These are phyloP conservation scores for Philaethria dido DNA, from an alignment of 2,888 invertebrate genomes.

Conservation along the genomic window DNA sequence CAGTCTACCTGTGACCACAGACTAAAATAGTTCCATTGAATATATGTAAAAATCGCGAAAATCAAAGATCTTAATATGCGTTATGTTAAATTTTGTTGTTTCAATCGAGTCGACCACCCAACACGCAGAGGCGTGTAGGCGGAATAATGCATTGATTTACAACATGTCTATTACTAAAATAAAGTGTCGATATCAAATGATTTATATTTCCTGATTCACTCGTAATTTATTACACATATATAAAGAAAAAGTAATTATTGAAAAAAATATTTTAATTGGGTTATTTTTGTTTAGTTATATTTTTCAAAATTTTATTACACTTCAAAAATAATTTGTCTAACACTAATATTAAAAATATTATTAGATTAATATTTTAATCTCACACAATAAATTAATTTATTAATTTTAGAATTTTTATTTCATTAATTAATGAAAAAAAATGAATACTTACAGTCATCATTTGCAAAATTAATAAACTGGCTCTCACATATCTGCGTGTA, in stretches of 20 bases:
- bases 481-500: slow-evolving; percentile 46
- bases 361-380: no score
- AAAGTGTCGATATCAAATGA: not conserved
- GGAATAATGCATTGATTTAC: not conserved
- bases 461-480: slow-evolving; percentile 44
- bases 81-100: not conserved
- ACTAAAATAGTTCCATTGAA: no score
- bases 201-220: not conserved
- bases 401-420: not conserved
- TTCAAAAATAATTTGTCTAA: no score
- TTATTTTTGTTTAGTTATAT: not conserved
- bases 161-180: not conserved
- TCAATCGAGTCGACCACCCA: slow-evolving; percentile 2
- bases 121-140: not conserved
- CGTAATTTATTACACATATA: not conserved
- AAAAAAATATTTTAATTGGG: not conserved
- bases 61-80: no score
- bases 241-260: no score
- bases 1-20: no score
- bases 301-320: no score
- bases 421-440: slow-evolving; percentile 15
- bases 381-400: not conserved
- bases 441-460: slow-evolving; percentile 43
- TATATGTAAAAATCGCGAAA: no score
- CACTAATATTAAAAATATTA: no score